phyloP scores from a whole-genome alignment of 2,888 invertebrate genomes.

The Chloromyia formosa region DNA sequence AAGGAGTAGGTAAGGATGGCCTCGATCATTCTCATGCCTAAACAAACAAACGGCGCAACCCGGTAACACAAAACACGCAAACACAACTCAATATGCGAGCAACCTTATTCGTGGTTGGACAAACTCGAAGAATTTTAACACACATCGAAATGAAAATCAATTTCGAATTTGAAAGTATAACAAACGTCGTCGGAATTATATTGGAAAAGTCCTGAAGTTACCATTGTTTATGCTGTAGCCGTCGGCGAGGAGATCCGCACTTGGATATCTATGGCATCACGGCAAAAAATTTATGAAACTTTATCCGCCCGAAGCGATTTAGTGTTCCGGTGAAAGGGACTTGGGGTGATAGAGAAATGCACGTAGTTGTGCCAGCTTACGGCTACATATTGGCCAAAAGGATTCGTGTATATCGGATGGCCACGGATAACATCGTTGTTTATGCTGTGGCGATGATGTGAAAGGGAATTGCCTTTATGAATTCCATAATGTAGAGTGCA shows the following conservation, averaged over 20 bases:
- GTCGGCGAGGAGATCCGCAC: background rate
- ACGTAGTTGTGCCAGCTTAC: no score
- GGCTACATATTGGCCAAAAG: background rate
- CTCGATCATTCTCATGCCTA: background rate
- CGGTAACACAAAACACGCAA: background rate
- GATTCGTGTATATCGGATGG: background rate
- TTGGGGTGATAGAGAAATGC: background rate
- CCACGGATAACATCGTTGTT: background rate
- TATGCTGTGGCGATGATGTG: background rate
- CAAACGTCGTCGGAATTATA: constrained; percentile 2
- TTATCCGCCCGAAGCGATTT: background rate
- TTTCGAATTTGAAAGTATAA: constrained; percentile 24
- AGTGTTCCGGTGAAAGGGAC: background rate
- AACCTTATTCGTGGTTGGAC: no score
- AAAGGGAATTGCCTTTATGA: no score
- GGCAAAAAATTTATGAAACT: constrained; percentile 11
- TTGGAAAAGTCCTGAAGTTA: constrained; percentile 30
- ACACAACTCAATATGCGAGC: no score
- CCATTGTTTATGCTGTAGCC: constrained; percentile 10
- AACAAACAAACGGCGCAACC: constrained; percentile 5
- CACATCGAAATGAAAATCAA: constrained; percentile 24
- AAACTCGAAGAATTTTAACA: no score
- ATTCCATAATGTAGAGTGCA: no score
- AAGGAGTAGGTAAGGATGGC: background rate
- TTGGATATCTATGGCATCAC: background rate